Conservation (phyloP, 2,797 vertebrate genomes). For the Microctenopoma stevenorrisi region DNA sequence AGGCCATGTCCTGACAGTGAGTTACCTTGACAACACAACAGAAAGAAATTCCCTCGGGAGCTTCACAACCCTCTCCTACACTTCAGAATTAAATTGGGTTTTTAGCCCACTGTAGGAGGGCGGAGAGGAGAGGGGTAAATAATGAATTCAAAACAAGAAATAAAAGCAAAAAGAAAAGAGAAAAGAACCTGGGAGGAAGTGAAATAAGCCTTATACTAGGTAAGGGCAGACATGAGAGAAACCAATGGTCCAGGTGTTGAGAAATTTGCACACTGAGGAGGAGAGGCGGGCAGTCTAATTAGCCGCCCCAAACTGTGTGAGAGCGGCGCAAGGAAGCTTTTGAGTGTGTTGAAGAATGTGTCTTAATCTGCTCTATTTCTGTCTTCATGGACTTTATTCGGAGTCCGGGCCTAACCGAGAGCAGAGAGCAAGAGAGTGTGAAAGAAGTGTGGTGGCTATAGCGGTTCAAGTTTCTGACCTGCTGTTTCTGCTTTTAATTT, state of each 20-base stretch:
- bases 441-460: not conserved
- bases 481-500: no score
- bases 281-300: conserved; percentile 27
- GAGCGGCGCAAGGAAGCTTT: conserved; percentile 4
- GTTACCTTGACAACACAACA: conserved; percentile 69
- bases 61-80: conserved; percentile 40
- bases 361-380: conserved; percentile 32
- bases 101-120: conserved; percentile 47
- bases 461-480: not conserved
- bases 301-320: conserved; percentile 5
- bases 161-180: not conserved
- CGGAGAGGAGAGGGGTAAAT: not conserved
- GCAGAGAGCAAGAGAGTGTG: conserved; percentile 9
- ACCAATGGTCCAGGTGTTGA: conserved; percentile 19
- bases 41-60: conserved; percentile 33
- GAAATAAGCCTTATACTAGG: not conserved
- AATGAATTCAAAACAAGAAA: no score
- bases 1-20: conserved; percentile 48
- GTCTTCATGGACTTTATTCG: conserved; percentile 21
- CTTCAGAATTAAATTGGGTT: conserved; percentile 69
- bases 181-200: not conserved
- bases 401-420: conserved; percentile 9
- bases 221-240: not conserved
- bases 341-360: conserved; percentile 9
- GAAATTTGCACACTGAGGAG: not conserved